phyloP scores from a whole-genome alignment of 2,113 vertebrate species.

The Stegastes partitus region DNA sequence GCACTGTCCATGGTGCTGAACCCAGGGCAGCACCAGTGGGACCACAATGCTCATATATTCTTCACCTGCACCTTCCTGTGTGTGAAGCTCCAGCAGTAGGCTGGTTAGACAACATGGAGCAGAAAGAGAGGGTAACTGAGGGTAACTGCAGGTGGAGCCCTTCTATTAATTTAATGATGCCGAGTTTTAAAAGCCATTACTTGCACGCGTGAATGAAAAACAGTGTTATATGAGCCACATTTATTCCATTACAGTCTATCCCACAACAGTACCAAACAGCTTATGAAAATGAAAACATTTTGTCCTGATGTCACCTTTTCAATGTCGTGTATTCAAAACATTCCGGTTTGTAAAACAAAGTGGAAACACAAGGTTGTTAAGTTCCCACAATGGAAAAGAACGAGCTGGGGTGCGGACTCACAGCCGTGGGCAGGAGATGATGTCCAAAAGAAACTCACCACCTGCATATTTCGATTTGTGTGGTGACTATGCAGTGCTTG shows the following conservation, averaged over 20 bases:
- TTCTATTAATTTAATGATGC: no score
- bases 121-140: neutral
- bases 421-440: neutral
- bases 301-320: neutral
- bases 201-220: no score
- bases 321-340: neutral
- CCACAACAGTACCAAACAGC: neutral
- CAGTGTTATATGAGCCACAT: no score
- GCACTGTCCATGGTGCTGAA: constrained; percentile 78
- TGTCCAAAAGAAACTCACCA: constrained; percentile 2
- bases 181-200: no score
- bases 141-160: neutral
- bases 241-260: neutral
- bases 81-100: neutral
- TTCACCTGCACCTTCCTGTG: neutral
- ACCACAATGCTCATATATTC: neutral
- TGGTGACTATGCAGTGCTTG: neutral
- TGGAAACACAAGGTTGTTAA: constrained; percentile 8
- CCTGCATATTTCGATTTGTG: constrained; percentile 4
- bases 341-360: neutral
- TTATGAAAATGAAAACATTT: constrained; percentile 1
- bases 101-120: neutral
- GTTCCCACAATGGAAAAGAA: constrained; percentile 10
- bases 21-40: constrained; percentile 31
- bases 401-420: neutral